Percentiles rank a stretch among this genome's conserved stretches.
Evolutionary conservation across 1,140 invertebrate species (phyloP).

Genomic region (Drosophila melanogaster): DNA sequence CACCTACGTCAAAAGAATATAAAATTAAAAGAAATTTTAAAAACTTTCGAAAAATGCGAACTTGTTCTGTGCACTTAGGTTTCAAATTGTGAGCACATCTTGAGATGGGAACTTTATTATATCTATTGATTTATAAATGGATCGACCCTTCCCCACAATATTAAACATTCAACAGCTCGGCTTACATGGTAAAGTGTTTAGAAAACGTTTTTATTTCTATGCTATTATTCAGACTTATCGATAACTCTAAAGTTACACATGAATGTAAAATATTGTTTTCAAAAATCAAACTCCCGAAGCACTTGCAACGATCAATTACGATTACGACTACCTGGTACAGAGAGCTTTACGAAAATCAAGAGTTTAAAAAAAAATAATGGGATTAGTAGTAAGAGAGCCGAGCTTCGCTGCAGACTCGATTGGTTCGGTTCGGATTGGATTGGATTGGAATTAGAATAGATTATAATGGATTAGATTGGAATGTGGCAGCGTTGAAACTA

Average conservation of each 20-base stretch:
- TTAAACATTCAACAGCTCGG: neutral
- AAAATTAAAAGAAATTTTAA: too few relatives aligned
- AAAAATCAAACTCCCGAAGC: slow-evolving; percentile 37
- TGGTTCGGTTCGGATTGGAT: slow-evolving; percentile 2
- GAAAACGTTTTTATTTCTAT: slow-evolving; percentile 69
- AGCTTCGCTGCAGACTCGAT: slow-evolving; percentile 21
- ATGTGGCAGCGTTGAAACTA: slow-evolving; percentile 59
- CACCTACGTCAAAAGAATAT: too few relatives aligned
- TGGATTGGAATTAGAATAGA: slow-evolving; percentile 43
- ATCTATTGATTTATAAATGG: too few relatives aligned
- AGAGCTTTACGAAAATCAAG: slow-evolving; percentile 18
- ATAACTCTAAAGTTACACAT: slow-evolving; percentile 77
- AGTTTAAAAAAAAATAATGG: neutral
- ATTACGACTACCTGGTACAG: slow-evolving; percentile 15
- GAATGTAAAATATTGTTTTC: slow-evolving; percentile 59
- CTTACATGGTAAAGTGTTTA: slow-evolving; percentile 54
- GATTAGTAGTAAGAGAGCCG: slow-evolving; percentile 3
- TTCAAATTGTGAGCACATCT: too few relatives aligned
- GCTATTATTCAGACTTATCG: slow-evolving; percentile 75
- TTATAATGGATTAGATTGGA: slow-evolving; percentile 30
- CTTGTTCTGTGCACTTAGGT: too few relatives aligned
- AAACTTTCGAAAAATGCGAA: neutral
- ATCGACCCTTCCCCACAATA: too few relatives aligned
- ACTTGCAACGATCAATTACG: slow-evolving; percentile 15
- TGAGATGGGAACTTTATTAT: too few relatives aligned